Evolutionary conservation across 2,113 vertebrate genomes (phyloP).

Genomic region (Talpa occidentalis): DNA sequence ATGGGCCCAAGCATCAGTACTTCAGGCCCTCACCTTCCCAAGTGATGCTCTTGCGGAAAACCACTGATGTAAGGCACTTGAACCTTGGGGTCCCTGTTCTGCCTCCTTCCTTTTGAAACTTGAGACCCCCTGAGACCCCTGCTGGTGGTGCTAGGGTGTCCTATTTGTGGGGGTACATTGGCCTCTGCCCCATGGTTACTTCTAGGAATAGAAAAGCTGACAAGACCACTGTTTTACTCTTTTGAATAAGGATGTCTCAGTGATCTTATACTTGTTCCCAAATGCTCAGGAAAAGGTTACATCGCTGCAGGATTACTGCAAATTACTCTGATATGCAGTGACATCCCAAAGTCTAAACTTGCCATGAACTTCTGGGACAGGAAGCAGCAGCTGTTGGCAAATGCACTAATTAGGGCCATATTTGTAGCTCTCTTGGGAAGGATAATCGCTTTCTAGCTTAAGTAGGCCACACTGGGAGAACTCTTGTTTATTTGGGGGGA

Average conservation of each 20-base stretch:
- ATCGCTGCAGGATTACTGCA: neutral
- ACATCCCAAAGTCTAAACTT: neutral
- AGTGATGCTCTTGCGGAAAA: neutral
- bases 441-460: neutral
- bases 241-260: neutral
- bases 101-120: neutral
- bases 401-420: rapidly evolving
- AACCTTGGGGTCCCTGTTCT: neutral
- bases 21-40: neutral
- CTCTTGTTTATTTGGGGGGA: neutral
- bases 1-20: neutral
- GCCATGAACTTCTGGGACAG: neutral
- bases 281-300: neutral
- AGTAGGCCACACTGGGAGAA: neutral
- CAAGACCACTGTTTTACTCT: neutral
- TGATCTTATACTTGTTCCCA: neutral
- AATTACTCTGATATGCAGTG: neutral
- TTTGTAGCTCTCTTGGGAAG: neutral
- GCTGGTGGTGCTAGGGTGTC: neutral
- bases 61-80: neutral
- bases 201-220: neutral
- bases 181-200: neutral
- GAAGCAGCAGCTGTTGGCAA: neutral
- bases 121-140: neutral
- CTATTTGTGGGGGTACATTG: neutral